Evolutionary conservation across 2,113 vertebrate species (phyloP), one percentile per base, ranked within the genome.

Genomic region (Lophotis ruficrista): DNA sequence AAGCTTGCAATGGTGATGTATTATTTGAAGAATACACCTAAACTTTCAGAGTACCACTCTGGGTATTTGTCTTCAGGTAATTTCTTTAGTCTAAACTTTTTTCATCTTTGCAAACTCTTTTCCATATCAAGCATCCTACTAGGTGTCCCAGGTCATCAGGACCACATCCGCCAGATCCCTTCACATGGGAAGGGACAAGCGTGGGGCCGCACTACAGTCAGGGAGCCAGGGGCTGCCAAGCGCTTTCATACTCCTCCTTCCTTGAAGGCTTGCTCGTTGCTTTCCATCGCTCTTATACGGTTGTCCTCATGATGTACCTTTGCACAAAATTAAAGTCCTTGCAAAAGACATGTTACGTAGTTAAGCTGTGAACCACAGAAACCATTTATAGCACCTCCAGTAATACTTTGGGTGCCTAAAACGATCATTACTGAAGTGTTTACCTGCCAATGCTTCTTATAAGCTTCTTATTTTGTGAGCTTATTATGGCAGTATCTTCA

Each of bases 141-240:
- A 31, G 9, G 41, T 17, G 14, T 35, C 33, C 56, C 35, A 48
- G 33, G 11, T 50, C 15, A 64, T 33, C n/a, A 54, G 33, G 31
- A 19, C 22, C n/a, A 37, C 5, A 28, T 7, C 18, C 30, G n/a
- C 58, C 35, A 7, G 28, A n/a, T 51, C 21, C 23, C 21, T 72
- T 77, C 4, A 1, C 57, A 27, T 6, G 10, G 14, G 14, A 75
- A 31, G 2, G 5, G 6, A 30, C 18, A 37, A 21, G 10, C 23
- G 25, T 0, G 0, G 30, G 12, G 1, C 10, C 20, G 6, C 15
- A 7, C 35, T 27, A 9, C 12, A 50, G 4, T 9, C 20, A 33
- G 24, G 16, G 7, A 78, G 11, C 16, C 31, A 54, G 10, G 13
- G 4, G 4, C 27, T 70, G 33, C 21, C 33, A 41, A 80, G 31